These are phyloP conservation scores for Drosophila affinis DNA, from an alignment of 2,888 invertebrate species.

Conservation along the genomic window DNA sequence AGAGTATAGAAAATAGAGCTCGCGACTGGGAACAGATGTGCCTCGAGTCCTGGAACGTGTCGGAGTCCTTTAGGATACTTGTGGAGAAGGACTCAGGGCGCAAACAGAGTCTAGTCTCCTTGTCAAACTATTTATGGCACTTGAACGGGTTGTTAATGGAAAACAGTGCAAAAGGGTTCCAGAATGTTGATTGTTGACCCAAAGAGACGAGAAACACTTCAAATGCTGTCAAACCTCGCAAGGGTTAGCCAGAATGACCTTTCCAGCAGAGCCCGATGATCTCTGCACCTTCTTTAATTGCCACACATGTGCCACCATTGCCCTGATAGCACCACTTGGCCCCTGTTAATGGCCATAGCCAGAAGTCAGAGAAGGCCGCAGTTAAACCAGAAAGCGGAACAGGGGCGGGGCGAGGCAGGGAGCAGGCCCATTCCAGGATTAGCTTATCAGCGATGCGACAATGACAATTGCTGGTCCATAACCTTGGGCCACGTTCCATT, in stretches of 20 bases:
- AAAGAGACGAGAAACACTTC: not conserved
- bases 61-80: slow-evolving; percentile 14
- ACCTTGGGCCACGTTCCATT: slow-evolving; percentile 52
- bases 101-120: not conserved
- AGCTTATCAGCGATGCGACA: slow-evolving; percentile 13
- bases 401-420: not conserved
- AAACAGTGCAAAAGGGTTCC: not conserved
- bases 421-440: not conserved
- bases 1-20: slow-evolving; percentile 37
- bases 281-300: slow-evolving; percentile 41
- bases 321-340: slow-evolving; percentile 42
- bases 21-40: slow-evolving; percentile 55
- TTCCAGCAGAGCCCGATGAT: not conserved
- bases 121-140: not conserved
- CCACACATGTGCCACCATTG: slow-evolving; percentile 41
- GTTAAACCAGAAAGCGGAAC: too few relatives aligned
- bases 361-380: not conserved
- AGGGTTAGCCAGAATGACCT: not conserved
- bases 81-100: slow-evolving; percentile 3
- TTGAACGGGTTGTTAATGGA: not conserved
- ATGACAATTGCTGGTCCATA: slow-evolving; percentile 21
- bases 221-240: slow-evolving; percentile 3
- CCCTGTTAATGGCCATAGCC: slow-evolving; percentile 35
- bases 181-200: not conserved
- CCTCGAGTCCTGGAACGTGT: slow-evolving; percentile 56